Conservation (phyloP, 2,797 vertebrate species). For the Manis crassicaudata region DNA sequence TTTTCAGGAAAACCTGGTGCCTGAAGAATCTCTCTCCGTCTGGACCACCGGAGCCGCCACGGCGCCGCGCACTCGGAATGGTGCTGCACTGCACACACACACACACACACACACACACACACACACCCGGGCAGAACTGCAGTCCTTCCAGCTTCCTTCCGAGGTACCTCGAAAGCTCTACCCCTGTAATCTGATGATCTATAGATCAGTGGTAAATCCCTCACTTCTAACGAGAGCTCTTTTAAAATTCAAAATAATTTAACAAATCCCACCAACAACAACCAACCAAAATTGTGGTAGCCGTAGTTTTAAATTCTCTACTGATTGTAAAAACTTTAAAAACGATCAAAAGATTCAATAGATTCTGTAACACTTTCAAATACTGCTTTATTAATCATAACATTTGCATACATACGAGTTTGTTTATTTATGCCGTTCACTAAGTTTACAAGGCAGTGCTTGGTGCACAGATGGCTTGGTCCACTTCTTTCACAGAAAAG, state of each 20-base stretch:
- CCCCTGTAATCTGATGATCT: not conserved
- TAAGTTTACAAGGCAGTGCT: not conserved
- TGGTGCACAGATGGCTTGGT: not conserved
- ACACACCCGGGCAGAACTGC: not conserved
- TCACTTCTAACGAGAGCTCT: not conserved
- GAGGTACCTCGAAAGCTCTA: not conserved
- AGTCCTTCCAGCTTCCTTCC: not conserved
- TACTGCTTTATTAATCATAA: not conserved
- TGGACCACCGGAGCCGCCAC: not conserved
- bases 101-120: not conserved
- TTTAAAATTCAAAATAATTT: not conserved
- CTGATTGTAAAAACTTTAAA: not conserved
- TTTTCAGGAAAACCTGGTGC: constrained; percentile 1
- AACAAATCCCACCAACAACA: not conserved
- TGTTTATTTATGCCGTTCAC: no score
- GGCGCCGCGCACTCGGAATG: not conserved
- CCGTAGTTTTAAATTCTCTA: not conserved
- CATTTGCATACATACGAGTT: not conserved
- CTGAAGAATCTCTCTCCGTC: not conserved
- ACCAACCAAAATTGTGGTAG: not conserved
- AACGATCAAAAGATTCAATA: not conserved
- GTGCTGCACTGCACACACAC: not conserved
- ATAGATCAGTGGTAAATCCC: not conserved
- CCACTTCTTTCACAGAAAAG: not conserved
- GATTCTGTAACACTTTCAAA: not conserved